A percentile compares a stretch with the other conserved stretches of the same genome.
Conservation (phyloP, 2,113 vertebrate species). For the Malurus alboscapulatus region DNA sequence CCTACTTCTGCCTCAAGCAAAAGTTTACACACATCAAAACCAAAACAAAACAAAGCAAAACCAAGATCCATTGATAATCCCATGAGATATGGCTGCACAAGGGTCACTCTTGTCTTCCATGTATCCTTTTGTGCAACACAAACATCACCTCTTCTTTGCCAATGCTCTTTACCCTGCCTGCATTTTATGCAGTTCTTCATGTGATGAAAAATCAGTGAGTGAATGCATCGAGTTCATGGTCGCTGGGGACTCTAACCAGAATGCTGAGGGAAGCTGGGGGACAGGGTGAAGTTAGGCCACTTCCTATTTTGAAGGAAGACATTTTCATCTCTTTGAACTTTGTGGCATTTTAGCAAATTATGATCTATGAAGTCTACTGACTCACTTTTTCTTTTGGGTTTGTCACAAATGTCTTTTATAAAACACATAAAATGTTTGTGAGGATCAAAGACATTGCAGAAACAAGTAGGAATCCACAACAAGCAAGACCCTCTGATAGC, state of each 20-base stretch:
- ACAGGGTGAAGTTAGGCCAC: neutral
- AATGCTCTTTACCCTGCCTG: neutral
- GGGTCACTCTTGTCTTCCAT: neutral
- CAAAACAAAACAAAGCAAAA: conserved; percentile 8
- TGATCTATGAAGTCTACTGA: neutral
- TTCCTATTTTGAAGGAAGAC: neutral
- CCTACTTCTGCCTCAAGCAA: neutral
- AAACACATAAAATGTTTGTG: neutral
- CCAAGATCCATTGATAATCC: neutral
- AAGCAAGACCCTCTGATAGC: neutral
- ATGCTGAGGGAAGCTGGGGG: neutral
- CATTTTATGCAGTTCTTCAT: neutral
- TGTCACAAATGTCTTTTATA: neutral
- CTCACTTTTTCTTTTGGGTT: neutral
- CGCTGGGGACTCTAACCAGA: neutral
- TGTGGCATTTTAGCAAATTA: neutral
- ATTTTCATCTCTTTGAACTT: neutral
- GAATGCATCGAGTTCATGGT: neutral
- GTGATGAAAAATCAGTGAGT: neutral
- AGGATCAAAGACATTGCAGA: neutral
- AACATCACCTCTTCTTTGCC: neutral
- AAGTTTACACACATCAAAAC: conserved; percentile 20
- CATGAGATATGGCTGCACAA: neutral
- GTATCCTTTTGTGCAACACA: neutral
- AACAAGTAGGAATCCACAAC: neutral